Evolutionary conservation across 2,888 invertebrate species (phyloP).

Genomic region (Lypha dubia): DNA sequence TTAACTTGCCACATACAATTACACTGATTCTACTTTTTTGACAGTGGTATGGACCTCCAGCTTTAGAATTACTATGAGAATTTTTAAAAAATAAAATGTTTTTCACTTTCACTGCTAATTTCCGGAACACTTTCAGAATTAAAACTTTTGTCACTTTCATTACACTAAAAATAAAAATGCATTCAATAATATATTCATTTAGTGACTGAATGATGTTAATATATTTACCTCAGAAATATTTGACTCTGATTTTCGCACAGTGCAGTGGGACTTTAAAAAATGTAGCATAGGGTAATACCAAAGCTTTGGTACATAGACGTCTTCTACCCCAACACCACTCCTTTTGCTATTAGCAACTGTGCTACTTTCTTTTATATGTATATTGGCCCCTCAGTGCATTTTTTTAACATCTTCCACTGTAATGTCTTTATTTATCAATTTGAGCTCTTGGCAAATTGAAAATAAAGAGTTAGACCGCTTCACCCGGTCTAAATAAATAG

Average conservation of each 20-base stretch:
- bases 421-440: not conserved
- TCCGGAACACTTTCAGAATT: too few relatives aligned
- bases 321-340: not conserved
- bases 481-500: not conserved
- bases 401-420: constrained; percentile 31
- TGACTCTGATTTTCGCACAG: not conserved
- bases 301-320: not conserved
- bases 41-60: too few relatives aligned
- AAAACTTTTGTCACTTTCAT: too few relatives aligned
- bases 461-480: constrained; percentile 6
- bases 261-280: not conserved
- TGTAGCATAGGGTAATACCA: not conserved
- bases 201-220: too few relatives aligned
- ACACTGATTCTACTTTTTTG: too few relatives aligned
- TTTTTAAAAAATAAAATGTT: too few relatives aligned
- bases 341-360: not conserved
- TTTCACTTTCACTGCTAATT: too few relatives aligned
- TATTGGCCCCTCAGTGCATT: constrained; percentile 19
- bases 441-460: constrained; percentile 23
- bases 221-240: not conserved
- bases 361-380: constrained; percentile 14
- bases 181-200: too few relatives aligned
- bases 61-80: too few relatives aligned
- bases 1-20: too few relatives aligned
- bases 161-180: too few relatives aligned